Percentiles rank a stretch among this genome's conserved stretches.
Conservation (phyloP, 1,140 invertebrate species). For the Asbolus verrucosus region DNA sequence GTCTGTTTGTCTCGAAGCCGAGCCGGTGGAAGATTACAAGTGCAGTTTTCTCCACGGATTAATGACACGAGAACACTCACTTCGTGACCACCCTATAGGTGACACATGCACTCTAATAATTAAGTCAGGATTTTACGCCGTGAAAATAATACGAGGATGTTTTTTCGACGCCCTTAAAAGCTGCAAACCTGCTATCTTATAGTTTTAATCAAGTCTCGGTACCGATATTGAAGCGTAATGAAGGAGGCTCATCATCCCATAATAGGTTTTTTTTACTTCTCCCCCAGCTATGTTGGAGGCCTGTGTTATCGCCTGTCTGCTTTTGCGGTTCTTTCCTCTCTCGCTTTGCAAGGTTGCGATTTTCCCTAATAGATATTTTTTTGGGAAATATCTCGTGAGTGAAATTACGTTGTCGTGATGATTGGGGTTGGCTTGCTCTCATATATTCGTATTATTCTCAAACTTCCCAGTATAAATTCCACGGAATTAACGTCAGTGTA, state of each 20-base stretch:
- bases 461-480: neutral
- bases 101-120: neutral
- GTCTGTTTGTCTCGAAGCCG: constrained; percentile 43
- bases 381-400: constrained; percentile 17
- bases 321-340: constrained; percentile 12
- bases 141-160: neutral
- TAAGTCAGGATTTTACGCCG: neutral
- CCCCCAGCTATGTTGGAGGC: neutral
- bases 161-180: neutral
- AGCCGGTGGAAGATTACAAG: constrained; percentile 37
- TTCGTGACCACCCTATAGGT: neutral
- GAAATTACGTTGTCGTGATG: constrained; percentile 8
- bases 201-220: constrained; percentile 27
- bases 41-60: constrained; percentile 11
- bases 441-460: constrained; percentile 11
- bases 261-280: constrained; percentile 29
- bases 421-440: neutral
- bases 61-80: neutral
- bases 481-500: neutral
- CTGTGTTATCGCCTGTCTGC: constrained; percentile 22
- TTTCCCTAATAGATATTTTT: constrained; percentile 31
- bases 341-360: constrained; percentile 24
- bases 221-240: constrained; percentile 35
- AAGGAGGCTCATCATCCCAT: constrained; percentile 31
- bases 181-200: constrained; percentile 2